phyloP scores from a whole-genome alignment of 2,113 vertebrate species.

The Anas platyrhynchos region DNA sequence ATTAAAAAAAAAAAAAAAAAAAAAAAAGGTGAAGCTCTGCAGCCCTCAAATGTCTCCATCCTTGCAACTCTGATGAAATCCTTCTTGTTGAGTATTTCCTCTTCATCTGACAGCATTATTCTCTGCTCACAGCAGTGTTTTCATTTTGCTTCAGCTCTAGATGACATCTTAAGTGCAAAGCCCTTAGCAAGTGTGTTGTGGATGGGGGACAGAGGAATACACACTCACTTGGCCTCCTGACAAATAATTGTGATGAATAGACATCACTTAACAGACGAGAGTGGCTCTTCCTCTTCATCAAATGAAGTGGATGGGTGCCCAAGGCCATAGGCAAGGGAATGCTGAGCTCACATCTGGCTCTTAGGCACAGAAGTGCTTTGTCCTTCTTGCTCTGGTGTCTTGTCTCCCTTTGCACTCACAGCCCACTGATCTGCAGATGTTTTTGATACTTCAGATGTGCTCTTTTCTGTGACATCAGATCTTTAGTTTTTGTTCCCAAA shows the following conservation, averaged over 20 bases:
- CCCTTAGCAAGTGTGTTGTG: neutral
- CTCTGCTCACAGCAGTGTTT: fast-evolving
- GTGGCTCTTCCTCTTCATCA: neutral
- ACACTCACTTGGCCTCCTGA: neutral
- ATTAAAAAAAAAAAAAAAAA: neutral
- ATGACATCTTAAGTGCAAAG: neutral
- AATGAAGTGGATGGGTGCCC: neutral
- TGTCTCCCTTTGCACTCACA: neutral
- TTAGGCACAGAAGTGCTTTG: neutral
- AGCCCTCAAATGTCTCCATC: neutral
- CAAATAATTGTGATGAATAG: neutral
- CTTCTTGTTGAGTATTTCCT: neutral
- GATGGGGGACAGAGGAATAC: neutral
- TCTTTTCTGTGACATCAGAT: neutral
- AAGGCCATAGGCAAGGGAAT: neutral
- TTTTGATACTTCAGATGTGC: neutral
- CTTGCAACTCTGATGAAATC: neutral
- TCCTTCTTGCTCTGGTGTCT: neutral
- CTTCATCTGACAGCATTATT: neutral
- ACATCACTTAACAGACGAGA: neutral
- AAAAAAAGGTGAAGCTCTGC: neutral
- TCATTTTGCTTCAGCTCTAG: neutral
- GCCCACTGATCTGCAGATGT: neutral
- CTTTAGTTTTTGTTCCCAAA: neutral
- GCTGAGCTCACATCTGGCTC: neutral